phyloP scores from a whole-genome alignment of 1,140 invertebrate genomes.

The Nasonia vitripennis region DNA sequence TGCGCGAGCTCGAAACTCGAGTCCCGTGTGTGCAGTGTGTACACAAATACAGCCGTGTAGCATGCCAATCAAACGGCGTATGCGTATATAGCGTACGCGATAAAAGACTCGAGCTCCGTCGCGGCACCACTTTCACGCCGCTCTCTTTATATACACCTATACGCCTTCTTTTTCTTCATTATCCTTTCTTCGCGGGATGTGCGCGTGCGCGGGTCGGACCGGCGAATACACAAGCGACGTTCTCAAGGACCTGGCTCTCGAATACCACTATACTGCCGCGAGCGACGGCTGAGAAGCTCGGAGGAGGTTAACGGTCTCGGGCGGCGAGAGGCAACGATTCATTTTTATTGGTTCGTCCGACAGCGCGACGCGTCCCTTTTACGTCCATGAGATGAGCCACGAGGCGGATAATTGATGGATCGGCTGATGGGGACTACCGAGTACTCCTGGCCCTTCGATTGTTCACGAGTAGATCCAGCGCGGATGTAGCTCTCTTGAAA shows the following conservation, averaged over 20 bases:
- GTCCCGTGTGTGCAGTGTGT: slow-evolving; percentile 57
- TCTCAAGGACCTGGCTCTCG: not conserved
- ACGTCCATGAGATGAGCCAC: not conserved
- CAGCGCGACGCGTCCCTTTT: not conserved
- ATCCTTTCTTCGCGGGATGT: not conserved
- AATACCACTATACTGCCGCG: too few species aligned
- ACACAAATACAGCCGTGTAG: slow-evolving; percentile 69
- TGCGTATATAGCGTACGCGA: slow-evolving; percentile 2
- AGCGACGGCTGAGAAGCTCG: not conserved
- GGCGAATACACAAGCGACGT: not conserved
- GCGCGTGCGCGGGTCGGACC: not conserved
- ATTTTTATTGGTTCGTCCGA: not conserved
- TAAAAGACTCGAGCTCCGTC: not conserved
- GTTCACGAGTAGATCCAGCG: too few species aligned
- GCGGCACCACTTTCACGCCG: slow-evolving; percentile 19
- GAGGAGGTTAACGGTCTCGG: not conserved
- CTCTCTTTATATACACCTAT: not conserved
- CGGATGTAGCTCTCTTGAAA: not conserved
- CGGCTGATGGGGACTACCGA: slow-evolving; percentile 26
- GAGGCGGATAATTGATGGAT: slow-evolving; percentile 12
- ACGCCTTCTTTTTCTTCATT: slow-evolving; percentile 12
- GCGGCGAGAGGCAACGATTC: not conserved
- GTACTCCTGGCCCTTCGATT: too few species aligned
- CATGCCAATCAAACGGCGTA: slow-evolving; percentile 68
- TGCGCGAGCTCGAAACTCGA: slow-evolving; percentile 35